phyloP scores from a whole-genome alignment of 1,140 invertebrate genomes.

The Drosophila melanogaster region DNA sequence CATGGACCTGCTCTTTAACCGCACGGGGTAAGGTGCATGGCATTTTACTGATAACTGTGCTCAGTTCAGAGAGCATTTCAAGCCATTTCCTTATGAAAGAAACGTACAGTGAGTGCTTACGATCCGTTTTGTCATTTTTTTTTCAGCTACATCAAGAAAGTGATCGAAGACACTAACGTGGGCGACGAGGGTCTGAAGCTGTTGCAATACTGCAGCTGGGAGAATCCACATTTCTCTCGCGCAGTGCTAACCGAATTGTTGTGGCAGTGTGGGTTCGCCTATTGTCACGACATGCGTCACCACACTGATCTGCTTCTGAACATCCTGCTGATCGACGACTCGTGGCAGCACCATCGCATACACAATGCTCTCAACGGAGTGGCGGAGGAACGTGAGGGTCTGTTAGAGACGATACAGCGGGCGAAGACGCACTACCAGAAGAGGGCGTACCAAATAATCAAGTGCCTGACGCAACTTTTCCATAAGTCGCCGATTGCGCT shows the following conservation, averaged over 20 bases:
- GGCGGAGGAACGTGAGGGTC: conserved; percentile 95
- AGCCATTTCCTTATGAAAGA: neutral
- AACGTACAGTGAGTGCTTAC: neutral
- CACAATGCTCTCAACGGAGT: conserved; percentile 96
- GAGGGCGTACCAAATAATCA: conserved; percentile 98
- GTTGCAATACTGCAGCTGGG: conserved; percentile 97
- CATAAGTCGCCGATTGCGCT: conserved; percentile 91
- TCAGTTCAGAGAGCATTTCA: neutral
- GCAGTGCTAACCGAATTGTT: conserved; percentile 94
- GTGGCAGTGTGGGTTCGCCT: conserved; percentile 97
- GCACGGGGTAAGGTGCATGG: conserved; percentile 88
- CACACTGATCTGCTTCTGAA: conserved; percentile 95
- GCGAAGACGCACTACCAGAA: conserved; percentile 98
- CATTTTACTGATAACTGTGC: neutral
- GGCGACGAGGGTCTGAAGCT: conserved; percentile 96
- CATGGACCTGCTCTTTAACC: conserved; percentile 92
- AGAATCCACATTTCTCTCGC: conserved; percentile 96
- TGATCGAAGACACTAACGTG: conserved; percentile 96
- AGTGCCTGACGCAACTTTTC: conserved; percentile 96
- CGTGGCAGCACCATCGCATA: conserved; percentile 97
- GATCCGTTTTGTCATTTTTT: too few relatives aligned
- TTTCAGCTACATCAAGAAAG: conserved; percentile 95
- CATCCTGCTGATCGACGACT: conserved; percentile 96
- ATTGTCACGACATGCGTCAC: conserved; percentile 96
- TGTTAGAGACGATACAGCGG: conserved; percentile 96